Conservation (phyloP, 35 echinoderm and acorn worm genomes). For the Lytechinus pictus region DNA sequence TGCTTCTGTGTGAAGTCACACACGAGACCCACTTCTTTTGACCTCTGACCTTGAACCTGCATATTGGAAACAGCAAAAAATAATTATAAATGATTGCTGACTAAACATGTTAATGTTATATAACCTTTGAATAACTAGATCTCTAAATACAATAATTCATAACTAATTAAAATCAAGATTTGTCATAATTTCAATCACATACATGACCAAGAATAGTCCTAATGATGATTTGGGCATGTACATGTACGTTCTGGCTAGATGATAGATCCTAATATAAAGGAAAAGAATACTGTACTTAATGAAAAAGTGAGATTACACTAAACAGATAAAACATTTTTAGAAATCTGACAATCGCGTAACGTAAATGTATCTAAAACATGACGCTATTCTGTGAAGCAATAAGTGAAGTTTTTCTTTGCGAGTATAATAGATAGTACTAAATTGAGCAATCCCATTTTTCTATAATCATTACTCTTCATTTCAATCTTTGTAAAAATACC, state of each 20-base stretch:
- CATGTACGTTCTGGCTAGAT: not conserved
- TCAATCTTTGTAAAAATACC: too few species aligned
- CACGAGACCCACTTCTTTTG: too few species aligned
- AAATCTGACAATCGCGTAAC: not conserved
- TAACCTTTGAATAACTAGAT: too few species aligned
- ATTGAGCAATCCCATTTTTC: not conserved
- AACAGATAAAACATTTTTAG: not conserved
- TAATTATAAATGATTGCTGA: too few species aligned
- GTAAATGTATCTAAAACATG: not conserved
- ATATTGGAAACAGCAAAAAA: too few species aligned
- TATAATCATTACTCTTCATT: not conserved
- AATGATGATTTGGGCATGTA: not conserved
- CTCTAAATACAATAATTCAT: too few species aligned
- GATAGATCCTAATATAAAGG: not conserved
- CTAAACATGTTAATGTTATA: too few species aligned
- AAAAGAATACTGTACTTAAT: not conserved
- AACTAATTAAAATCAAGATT: too few species aligned
- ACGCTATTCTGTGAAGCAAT: not conserved
- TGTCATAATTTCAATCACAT: too few species aligned
- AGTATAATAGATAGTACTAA: not conserved
- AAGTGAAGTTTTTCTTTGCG: not conserved
- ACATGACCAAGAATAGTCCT: too few species aligned
- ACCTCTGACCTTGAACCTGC: too few species aligned
- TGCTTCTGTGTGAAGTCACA: too few species aligned
- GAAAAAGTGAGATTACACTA: not conserved